These are phyloP conservation scores for Sinocyclocheilus rhinocerous DNA, from an alignment of 2,113 vertebrate genomes.

Conservation along the genomic window DNA sequence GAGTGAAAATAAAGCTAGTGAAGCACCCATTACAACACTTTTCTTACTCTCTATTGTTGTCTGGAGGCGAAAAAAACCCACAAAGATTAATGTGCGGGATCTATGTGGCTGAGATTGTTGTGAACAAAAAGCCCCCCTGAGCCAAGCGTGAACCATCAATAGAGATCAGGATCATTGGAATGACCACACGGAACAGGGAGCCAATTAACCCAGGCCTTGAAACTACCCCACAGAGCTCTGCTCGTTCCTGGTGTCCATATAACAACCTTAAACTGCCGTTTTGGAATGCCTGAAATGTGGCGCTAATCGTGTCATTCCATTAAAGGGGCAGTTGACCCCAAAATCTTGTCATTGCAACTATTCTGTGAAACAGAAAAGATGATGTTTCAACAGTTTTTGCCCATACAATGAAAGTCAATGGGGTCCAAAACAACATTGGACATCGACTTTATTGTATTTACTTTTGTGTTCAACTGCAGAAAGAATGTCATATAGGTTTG, in stretches of 20 bases:
- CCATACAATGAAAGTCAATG: background rate
- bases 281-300: background rate
- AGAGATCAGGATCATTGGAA: constrained; percentile 61
- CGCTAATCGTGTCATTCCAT: background rate
- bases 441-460: background rate
- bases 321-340: constrained; percentile 3
- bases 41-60: constrained; percentile 66
- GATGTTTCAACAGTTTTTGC: background rate
- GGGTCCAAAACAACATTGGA: background rate
- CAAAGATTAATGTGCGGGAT: constrained; percentile 63
- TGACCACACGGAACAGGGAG: constrained; percentile 48
- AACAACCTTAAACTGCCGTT: background rate
- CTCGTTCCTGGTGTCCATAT: constrained; percentile 34
- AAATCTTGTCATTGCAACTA: background rate
- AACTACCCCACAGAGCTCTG: constrained; percentile 9
- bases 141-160: constrained; percentile 53
- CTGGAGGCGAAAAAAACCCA: constrained; percentile 58
- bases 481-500: background rate
- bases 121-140: constrained; percentile 48
- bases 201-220: constrained; percentile 56
- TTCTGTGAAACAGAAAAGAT: background rate
- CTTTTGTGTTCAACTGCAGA: background rate
- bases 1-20: constrained; percentile 47
- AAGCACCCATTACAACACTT: constrained; percentile 63
- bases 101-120: constrained; percentile 49